phyloP scores from a whole-genome alignment of 2,797 vertebrate species.

The Bryconaethiops microstoma region DNA sequence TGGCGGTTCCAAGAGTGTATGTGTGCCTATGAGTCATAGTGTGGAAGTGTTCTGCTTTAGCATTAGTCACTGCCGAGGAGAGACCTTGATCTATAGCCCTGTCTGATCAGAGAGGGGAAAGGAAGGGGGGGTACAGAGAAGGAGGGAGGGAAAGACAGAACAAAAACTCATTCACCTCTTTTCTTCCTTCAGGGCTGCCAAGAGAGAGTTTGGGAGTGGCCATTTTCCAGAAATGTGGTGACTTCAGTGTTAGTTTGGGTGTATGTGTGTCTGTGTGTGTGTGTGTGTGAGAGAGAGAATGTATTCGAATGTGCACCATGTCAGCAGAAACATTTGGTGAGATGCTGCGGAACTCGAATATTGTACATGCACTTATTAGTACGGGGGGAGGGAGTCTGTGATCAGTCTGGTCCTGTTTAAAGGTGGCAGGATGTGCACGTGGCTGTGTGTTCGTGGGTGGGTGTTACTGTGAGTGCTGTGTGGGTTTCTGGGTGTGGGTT shows the following conservation, averaged over 20 bases:
- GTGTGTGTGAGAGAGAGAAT: neutral
- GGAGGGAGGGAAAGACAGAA: constrained; percentile 18
- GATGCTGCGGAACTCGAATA: constrained; percentile 16
- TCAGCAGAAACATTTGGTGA: constrained; percentile 32
- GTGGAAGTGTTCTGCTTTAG: constrained; percentile 54
- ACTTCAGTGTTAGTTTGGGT: constrained; percentile 17
- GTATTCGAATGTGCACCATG: neutral
- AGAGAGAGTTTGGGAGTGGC: constrained; percentile 35
- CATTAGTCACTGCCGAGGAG: constrained; percentile 54
- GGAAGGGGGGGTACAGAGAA: neutral
- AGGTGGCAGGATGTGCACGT: constrained; percentile 60
- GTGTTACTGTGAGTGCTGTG: constrained; percentile 66
- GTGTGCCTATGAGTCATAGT: constrained; percentile 49
- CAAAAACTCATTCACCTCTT: constrained; percentile 39
- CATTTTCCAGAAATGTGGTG: constrained; percentile 18
- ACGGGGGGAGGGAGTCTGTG: constrained; percentile 45
- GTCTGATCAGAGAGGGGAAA: constrained; percentile 38
- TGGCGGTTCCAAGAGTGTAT: constrained; percentile 1
- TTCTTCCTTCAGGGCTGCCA: constrained; percentile 34
- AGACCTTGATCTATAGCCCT: constrained; percentile 47
- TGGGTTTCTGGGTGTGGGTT: constrained; percentile 77
- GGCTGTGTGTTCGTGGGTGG: constrained; percentile 63
- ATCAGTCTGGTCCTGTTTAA: constrained; percentile 54
- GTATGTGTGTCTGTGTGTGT: constrained; percentile 23
- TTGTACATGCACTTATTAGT: constrained; percentile 23